Conservation (phyloP, 2,888 invertebrate genomes). For the Panzeria rudis region DNA sequence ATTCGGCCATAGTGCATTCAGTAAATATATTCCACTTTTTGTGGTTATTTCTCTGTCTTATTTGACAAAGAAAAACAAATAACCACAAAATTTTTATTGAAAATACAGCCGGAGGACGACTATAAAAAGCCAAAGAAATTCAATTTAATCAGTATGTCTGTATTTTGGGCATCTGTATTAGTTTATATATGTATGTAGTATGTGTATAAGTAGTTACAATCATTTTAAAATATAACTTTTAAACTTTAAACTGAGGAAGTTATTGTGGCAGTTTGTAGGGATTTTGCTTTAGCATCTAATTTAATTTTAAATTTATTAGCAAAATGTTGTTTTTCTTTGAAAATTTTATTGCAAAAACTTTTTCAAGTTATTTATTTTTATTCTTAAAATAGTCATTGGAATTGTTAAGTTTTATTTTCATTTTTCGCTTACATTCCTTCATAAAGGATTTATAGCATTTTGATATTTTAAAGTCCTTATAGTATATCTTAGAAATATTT, state of each 20-base stretch:
- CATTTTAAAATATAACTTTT: background rate
- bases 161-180: background rate
- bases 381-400: background rate
- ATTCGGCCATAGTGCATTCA: too few species aligned
- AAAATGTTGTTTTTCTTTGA: slow-evolving; percentile 13
- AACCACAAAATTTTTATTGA: slow-evolving; percentile 40
- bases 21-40: slow-evolving; percentile 27
- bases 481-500: background rate
- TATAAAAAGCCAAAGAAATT: slow-evolving; percentile 29
- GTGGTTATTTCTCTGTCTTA: slow-evolving; percentile 23
- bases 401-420: background rate
- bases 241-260: background rate
- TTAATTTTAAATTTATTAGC: slow-evolving; percentile 23
- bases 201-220: background rate
- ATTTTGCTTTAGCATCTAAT: background rate
- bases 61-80: slow-evolving; percentile 31
- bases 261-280: background rate
- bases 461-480: background rate
- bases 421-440: too few species aligned
- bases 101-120: slow-evolving; percentile 31
- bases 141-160: slow-evolving; percentile 25
- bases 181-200: background rate
- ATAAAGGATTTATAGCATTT: too few species aligned
- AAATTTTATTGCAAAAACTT: slow-evolving; percentile 22
- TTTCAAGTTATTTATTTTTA: background rate